Evolutionary conservation across 1,140 invertebrate species (phyloP).

Genomic region (Drosophila fuyamai): DNA sequence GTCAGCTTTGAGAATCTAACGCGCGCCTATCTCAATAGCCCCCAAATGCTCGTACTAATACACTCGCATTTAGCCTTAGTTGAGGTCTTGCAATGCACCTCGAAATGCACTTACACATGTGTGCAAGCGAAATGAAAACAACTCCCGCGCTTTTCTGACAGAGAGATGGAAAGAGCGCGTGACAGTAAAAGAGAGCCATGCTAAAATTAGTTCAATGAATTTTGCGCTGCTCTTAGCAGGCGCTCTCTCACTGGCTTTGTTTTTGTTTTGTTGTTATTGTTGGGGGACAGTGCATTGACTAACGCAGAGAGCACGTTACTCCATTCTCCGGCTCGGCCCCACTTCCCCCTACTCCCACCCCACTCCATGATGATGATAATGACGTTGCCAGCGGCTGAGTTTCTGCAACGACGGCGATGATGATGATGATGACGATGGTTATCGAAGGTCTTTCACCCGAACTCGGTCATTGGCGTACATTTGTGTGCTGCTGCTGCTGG

Average conservation of each 20-base stretch:
- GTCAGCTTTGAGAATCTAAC: conserved; percentile 52
- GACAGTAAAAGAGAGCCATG: conserved; percentile 38
- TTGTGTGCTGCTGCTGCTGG: conserved; percentile 69
- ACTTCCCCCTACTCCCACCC: not conserved
- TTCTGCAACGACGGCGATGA: conserved; percentile 74
- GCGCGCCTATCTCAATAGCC: conserved; percentile 80
- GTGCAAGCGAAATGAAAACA: conserved; percentile 61
- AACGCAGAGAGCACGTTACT: conserved; percentile 58
- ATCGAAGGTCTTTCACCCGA: conserved; percentile 85
- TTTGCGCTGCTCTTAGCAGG: conserved; percentile 40
- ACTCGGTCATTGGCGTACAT: conserved; percentile 85
- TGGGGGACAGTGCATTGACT: conserved; percentile 71
- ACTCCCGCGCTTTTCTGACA: conserved; percentile 70
- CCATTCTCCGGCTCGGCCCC: conserved; percentile 44
- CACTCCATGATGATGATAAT: conserved; percentile 71
- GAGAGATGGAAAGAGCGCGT: conserved; percentile 27
- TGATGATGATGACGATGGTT: conserved; percentile 84
- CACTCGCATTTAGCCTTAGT: conserved; percentile 73
- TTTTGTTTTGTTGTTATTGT: conserved; percentile 77
- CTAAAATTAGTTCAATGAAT: conserved; percentile 81
- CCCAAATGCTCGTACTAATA: conserved; percentile 64
- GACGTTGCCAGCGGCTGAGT: conserved; percentile 58
- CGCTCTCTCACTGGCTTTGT: conserved; percentile 43
- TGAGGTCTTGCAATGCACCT: conserved; percentile 82
- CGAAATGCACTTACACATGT: conserved; percentile 71